Conservation (phyloP, 2,797 vertebrate species). For the Mastacembelus armatus region DNA sequence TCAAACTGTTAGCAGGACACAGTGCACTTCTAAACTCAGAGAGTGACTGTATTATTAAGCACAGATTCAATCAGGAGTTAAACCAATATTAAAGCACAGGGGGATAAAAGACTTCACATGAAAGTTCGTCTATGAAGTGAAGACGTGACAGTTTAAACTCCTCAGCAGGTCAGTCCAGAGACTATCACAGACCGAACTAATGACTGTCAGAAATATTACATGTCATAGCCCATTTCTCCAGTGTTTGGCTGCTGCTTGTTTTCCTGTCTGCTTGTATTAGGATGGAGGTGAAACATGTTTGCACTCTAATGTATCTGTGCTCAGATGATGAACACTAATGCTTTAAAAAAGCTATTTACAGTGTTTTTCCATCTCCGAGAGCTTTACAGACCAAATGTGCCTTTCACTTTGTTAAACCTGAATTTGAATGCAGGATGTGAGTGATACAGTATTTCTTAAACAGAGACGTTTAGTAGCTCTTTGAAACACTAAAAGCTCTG, state of each 20-base stretch:
- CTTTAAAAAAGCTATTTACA: constrained; percentile 26
- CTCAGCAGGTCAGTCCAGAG: constrained; percentile 16
- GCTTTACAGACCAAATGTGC: background rate
- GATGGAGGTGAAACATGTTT: background rate
- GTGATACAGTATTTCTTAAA: constrained; percentile 5
- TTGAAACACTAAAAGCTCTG: constrained; percentile 46
- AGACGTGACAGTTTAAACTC: constrained; percentile 24
- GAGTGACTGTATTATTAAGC: background rate
- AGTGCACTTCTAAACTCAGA: no score
- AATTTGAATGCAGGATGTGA: constrained; percentile 17
- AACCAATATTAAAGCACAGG: constrained; percentile 2
- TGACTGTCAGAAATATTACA: constrained; percentile 8
- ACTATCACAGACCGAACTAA: constrained; percentile 15
- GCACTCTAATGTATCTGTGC: background rate
- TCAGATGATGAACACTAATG: constrained; percentile 7
- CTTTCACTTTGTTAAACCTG: constrained; percentile 20
- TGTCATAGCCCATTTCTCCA: no score
- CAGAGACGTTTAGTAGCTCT: constrained; percentile 6
- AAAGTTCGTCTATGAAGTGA: constrained; percentile 21
- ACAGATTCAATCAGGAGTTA: background rate
- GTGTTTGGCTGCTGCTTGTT: background rate
- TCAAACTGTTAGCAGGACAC: no score
- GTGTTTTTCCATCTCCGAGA: no score
- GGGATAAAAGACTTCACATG: constrained; percentile 3
- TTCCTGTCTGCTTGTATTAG: background rate